Percentiles rank a stretch among this genome's conserved stretches.
Conservation (phyloP, 2,113 vertebrate genomes). For the Ceyx margarethae region DNA sequence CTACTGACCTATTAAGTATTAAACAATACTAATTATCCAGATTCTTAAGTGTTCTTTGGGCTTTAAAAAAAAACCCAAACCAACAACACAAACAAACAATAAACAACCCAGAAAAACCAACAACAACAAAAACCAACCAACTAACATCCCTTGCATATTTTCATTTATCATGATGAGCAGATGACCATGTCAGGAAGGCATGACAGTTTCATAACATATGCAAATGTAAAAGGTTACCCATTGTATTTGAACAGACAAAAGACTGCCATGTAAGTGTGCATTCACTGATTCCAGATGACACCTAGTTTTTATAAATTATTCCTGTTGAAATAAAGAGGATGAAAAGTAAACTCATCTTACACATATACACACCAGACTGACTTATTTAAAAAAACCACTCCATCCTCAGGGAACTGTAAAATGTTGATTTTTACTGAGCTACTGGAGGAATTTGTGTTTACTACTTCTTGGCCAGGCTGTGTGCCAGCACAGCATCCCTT, state of each 20-base stretch:
- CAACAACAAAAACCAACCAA: neutral
- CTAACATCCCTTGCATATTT: neutral
- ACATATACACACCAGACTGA: neutral
- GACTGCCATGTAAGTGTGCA: neutral
- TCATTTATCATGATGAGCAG: neutral
- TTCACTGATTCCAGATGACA: neutral
- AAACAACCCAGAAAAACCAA: neutral
- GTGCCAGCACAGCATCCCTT: neutral
- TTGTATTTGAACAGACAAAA: neutral
- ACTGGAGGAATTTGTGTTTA: neutral
- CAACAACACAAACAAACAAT: neutral
- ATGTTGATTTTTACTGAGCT: neutral
- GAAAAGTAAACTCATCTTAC: neutral
- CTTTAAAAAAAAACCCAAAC: neutral
- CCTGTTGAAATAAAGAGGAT: neutral
- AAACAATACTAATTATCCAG: neutral
- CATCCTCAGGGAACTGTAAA: neutral
- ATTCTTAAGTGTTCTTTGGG: fast-evolving
- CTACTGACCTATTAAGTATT: neutral
- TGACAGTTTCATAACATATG: neutral
- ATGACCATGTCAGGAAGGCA: neutral
- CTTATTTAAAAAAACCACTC: neutral
- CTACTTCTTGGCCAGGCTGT: neutral
- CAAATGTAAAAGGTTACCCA: neutral
- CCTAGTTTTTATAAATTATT: neutral